These are phyloP conservation scores for Clarias macrocephalus DNA, from an alignment of 2,113 vertebrate genomes.

Conservation along the genomic window DNA sequence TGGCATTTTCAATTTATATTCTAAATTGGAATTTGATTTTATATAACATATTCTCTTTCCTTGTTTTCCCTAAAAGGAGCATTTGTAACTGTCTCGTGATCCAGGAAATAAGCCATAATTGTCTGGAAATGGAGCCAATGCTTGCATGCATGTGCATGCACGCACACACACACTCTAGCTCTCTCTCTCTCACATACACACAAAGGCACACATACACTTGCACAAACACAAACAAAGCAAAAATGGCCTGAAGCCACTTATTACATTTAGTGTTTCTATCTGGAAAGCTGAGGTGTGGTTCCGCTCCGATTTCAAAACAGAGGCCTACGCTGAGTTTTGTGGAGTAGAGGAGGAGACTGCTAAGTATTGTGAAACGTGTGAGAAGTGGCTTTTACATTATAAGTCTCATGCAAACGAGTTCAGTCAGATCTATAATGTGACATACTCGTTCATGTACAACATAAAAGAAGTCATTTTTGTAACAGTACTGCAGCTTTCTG, in stretches of 20 bases:
- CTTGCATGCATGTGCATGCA: conserved; percentile 45
- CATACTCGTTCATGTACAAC: conserved; percentile 15
- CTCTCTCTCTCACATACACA: conserved; percentile 35
- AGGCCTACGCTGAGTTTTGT: not conserved
- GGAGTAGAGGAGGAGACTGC: not conserved
- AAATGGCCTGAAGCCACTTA: conserved; percentile 30
- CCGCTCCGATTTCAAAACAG: conserved; percentile 37
- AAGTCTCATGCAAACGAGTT: not conserved
- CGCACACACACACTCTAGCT: conserved; percentile 56
- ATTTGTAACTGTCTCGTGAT: conserved; percentile 55
- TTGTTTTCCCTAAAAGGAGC: conserved; percentile 50
- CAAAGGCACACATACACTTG: conserved; percentile 16
- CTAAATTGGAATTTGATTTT: not conserved
- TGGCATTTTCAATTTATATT: not conserved
- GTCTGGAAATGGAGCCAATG: conserved; percentile 24
- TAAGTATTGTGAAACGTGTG: not conserved
- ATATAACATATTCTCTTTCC: not conserved
- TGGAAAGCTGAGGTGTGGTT: conserved; percentile 23
- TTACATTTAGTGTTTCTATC: conserved; percentile 34
- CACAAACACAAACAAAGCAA: conserved; percentile 39
- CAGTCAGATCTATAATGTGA: not conserved
- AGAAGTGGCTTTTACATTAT: not conserved
- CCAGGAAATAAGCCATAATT: conserved; percentile 36
- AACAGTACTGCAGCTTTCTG: conserved; percentile 13
- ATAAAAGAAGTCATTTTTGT: conserved; percentile 6